Conservation (phyloP, 2,113 vertebrate genomes). For the Solenodon paradoxus region DNA sequence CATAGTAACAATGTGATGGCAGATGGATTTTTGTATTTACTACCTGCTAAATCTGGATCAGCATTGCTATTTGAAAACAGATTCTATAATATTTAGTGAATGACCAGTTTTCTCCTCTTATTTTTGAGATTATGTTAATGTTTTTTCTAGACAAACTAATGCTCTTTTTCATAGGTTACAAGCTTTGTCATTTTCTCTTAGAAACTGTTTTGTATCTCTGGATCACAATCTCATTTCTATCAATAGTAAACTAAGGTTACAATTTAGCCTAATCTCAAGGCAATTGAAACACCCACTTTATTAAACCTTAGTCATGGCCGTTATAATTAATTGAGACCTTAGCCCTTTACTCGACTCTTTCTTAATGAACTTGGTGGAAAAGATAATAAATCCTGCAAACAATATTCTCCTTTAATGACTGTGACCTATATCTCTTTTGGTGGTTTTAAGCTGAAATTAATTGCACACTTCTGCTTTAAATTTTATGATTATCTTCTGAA, state of each 20-base stretch:
- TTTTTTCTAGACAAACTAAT: conserved; percentile 57
- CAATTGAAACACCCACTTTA: conserved; percentile 70
- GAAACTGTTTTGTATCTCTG: conserved; percentile 23
- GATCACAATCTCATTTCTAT: conserved; percentile 62
- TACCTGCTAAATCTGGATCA: conserved; percentile 62
- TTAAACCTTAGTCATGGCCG: conserved; percentile 64
- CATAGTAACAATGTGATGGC: background rate
- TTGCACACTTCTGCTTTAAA: conserved; percentile 49
- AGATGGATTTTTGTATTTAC: conserved; percentile 63
- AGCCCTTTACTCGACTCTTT: conserved; percentile 64
- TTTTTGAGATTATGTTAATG: conserved; percentile 20
- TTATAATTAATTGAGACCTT: conserved; percentile 76
- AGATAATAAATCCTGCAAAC: conserved; percentile 67
- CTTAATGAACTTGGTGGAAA: conserved; percentile 73
- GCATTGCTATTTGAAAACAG: conserved; percentile 59
- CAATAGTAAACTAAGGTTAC: conserved; percentile 33
- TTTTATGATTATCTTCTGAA: conserved; percentile 54
- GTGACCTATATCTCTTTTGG: conserved; percentile 26
- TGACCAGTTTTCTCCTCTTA: conserved; percentile 9
- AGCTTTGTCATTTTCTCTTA: conserved; percentile 30
- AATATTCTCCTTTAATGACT: conserved; percentile 43
- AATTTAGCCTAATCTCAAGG: conserved; percentile 59
- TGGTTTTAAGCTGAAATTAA: conserved; percentile 58
- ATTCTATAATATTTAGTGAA: conserved; percentile 57
- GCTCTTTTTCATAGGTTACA: background rate